Evolutionary conservation across 2,113 vertebrate genomes (phyloP).

Genomic region (Upupa epops): DNA sequence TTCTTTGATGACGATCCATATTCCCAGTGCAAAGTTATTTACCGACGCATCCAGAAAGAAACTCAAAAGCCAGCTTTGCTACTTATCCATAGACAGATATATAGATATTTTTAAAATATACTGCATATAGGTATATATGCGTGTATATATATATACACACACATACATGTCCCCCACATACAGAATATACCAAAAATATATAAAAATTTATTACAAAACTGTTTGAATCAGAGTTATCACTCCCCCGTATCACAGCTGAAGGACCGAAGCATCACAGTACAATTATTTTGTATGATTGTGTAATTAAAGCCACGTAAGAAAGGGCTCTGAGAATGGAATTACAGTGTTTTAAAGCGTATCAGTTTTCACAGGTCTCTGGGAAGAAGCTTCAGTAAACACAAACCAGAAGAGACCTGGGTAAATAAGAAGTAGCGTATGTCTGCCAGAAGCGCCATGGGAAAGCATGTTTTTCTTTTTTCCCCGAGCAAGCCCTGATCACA

Average conservation of each 20-base stretch:
- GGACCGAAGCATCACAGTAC: background rate
- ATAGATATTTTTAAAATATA: background rate
- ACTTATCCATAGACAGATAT: background rate
- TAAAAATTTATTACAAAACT: background rate
- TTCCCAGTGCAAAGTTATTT: background rate
- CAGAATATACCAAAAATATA: background rate
- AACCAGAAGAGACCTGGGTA: background rate
- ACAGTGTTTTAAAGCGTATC: background rate
- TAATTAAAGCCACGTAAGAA: background rate
- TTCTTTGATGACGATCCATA: background rate
- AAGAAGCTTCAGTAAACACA: background rate
- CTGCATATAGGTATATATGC: background rate
- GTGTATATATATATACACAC: background rate
- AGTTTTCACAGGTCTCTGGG: background rate
- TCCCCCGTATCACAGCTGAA: background rate
- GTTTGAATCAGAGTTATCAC: background rate
- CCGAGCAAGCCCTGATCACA: background rate
- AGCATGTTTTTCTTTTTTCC: background rate
- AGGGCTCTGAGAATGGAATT: background rate
- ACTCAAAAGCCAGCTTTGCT: background rate
- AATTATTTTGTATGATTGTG: background rate
- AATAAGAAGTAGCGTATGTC: background rate
- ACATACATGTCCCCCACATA: background rate
- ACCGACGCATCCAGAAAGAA: background rate
- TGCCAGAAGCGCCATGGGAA: background rate